Evolutionary conservation across 2,797 vertebrate species (phyloP), one percentile per base, ranked within the genome.

Genomic region (Cossypha heuglini): DNA sequence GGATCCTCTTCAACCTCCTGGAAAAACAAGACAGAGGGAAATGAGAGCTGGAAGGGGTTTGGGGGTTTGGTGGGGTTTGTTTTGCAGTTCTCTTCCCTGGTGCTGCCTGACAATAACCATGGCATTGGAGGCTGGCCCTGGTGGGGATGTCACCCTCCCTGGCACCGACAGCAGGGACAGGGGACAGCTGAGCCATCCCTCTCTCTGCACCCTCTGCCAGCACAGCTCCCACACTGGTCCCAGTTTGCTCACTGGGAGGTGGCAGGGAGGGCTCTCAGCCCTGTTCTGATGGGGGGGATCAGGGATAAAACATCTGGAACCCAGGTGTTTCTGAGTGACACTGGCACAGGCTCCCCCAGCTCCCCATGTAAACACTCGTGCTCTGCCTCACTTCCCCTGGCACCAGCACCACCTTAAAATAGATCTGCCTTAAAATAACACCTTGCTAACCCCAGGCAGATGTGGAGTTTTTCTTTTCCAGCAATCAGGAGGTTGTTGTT

Each of bases 401-500:
- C 86, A 67, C 69, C 4, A 0, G 43, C 69, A 66, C 42, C 29
- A 1, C 40, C 88, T 74, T 29, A 88, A 92, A 95, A 86, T 54
- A 94, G 93, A 51, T 15, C 31, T 24, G 25, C 43, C 86, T 96
- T 88, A 82, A 94, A 92, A 83, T 86, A 93, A 80, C 86, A 37
- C 79, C 91, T 68, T 46, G 43, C 86, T 59, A 73, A 76, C 61
- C 51, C 68, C 79, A 31, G 55, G 74, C 84, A 89, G 88, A 73
- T 77, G 73, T 42, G 91, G 33, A 45, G 51, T 22, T 31, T 79
- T 82, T 42, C 5, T 73, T 86, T 43, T 33, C 68, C 72, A 83
- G 68, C 48, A 43, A 37, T 38, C 88, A 86, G 18, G 55, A 73
- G 20, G 22, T 1, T 2, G 35, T 38, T 37, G 16, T 43, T 11